Evolutionary conservation across 2,113 vertebrate species (phyloP), one percentile per base, ranked within the genome.

Genomic region (Cygnus buccinator): DNA sequence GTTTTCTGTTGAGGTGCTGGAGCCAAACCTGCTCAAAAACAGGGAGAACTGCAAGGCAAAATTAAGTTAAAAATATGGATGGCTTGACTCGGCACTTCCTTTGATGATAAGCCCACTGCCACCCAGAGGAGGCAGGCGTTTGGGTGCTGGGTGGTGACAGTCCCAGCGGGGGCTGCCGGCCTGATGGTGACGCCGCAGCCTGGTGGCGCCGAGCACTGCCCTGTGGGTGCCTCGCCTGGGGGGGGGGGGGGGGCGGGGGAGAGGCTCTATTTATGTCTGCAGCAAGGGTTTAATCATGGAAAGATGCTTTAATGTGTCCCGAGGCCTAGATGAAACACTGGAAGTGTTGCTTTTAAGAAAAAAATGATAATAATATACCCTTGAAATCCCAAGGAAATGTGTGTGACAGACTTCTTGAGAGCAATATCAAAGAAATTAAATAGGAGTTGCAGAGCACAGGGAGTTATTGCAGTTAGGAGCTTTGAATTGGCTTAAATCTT

Each of bases 301-400:
- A 92, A 93, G 91, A 93, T 0, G 0, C 85, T 95, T 95, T 92
- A 84, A 95, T 95, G 85, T 95, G 77, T 95, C 95, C 93, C 80
- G 74, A 39, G 54, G 74, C 90, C 83, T 84, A 96, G 91, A 96
- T 95, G 96, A 97, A 96, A 96, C 82, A 82, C 70, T 85, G 74
- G 83, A 96, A 94, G 90, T 95, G 86, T 93, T 95, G 65, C 95
- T 96, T 96, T 94, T 91, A 93, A 89, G 94, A 90, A 87, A 95
- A 55, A 95, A 93, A 78, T 74, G 5, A 61, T 91, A 89, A 91
- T 95, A 93, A 96, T 89, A 87, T 95, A 80, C 90, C 79, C 93
- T 97, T 96, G 95, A 95, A 97, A 91, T 93, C 79, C 52, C 0
- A 0, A 52, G 41, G 62, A 93, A 94, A 94, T 76, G 44, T 5